Evolutionary conservation across 2,888 invertebrate species (phyloP), one percentile per base, ranked within the genome.

Genomic region (Griposia aprilina): DNA sequence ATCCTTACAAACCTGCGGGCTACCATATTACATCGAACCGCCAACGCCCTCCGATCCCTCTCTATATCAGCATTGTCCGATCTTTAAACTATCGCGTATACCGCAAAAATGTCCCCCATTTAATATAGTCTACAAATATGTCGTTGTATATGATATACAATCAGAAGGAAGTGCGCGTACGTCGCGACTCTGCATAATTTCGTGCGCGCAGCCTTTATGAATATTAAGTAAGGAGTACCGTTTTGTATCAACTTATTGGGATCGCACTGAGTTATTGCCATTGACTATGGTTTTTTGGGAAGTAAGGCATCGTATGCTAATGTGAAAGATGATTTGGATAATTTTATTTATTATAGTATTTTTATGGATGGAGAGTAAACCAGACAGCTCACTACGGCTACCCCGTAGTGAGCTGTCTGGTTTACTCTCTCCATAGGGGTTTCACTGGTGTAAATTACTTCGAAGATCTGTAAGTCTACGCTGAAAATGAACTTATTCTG

Each of bases 191-290:
- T 84, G 88, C 87, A 91, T 92, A 91, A 91, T 91, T 93, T 93
- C 84, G 92, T 90, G 90, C 90, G 89, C 86, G 81, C 77, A 77
- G 74, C 77, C 87, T 85, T 86, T 84, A 81, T 93, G 95, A 93
- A 95, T 95, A 94, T 92, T 93, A 94, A 95, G 81, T 85, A 82
- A 70, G 69, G 60, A 87, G 92, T 94, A 93, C 94, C 94, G 95
- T 94, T 94, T 87, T 85, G 82, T 87, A 87, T 83, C 75, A 88
- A 90, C 89, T 90, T 91, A 91, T 90, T 86, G 84, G 90, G 87
- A 85, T 86, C 82, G 88, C 66, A 41, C 74, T 88, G 88, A 91
- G 86, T 90, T 89, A 90, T 87, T 88, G 80, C 85, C 82, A 74
- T 83, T 80, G 87, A 66, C 82, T 83, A 74, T 79, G 77, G 84